Evolutionary conservation across 2,113 vertebrate species (phyloP).

Genomic region (Platichthys flesus): DNA sequence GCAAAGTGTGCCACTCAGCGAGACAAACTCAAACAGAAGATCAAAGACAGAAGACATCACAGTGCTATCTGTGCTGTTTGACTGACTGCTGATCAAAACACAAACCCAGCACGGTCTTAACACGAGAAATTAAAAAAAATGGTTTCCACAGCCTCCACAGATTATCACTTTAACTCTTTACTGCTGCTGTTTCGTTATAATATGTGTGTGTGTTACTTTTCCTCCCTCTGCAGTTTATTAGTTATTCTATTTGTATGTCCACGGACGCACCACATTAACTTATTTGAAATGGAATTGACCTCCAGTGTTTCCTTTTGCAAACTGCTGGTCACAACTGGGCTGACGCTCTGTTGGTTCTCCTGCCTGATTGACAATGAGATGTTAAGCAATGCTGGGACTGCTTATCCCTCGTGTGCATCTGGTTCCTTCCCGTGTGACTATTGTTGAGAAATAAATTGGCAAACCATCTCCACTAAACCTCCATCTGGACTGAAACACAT

Average conservation of each 20-base stretch:
- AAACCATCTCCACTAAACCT: conserved; percentile 24
- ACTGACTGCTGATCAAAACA: conserved; percentile 36
- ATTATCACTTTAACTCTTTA: too few relatives aligned
- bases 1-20: background rate
- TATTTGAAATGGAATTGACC: conserved; percentile 2
- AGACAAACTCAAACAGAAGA: conserved; percentile 6
- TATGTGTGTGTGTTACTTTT: background rate
- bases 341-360: conserved; percentile 2
- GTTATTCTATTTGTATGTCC: too few relatives aligned
- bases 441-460: conserved; percentile 45
- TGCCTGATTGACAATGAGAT: conserved; percentile 44
- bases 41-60: conserved; percentile 25
- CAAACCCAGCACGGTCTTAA: background rate
- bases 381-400: conserved; percentile 29
- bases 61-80: background rate
- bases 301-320: background rate
- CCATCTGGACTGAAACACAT: conserved; percentile 48
- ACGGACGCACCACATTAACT: too few relatives aligned
- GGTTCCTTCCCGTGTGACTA: conserved; percentile 49
- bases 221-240: background rate
- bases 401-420: conserved; percentile 39
- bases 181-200: too few relatives aligned
- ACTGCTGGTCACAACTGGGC: conserved; percentile 51
- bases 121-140: too few relatives aligned
- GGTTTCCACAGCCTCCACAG: too few relatives aligned